Percentiles rank a stretch among this genome's conserved stretches.
Evolutionary conservation across 2,797 vertebrate species (phyloP).

Genomic region (Amniataba percoides): DNA sequence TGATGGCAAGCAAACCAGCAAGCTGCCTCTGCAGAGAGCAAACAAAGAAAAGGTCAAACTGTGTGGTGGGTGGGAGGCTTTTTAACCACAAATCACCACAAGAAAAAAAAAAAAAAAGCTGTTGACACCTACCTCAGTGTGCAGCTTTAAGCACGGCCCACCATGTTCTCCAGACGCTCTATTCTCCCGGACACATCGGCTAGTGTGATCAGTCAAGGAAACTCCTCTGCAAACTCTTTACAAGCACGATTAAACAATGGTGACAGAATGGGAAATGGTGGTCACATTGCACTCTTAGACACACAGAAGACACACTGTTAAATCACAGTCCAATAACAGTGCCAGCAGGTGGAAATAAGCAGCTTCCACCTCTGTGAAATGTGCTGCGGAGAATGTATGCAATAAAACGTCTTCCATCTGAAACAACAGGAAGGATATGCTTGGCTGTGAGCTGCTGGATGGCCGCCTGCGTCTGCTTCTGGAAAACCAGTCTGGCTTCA

Average conservation of each 20-base stretch:
- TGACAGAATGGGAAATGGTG: neutral
- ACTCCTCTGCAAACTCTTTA: neutral
- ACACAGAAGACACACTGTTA: slow-evolving; percentile 7
- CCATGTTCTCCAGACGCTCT: slow-evolving; percentile 78
- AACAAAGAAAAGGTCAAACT: slow-evolving; percentile 67
- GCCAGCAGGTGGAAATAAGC: slow-evolving; percentile 11
- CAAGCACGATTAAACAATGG: neutral
- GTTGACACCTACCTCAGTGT: slow-evolving; percentile 57
- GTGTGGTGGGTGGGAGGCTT: slow-evolving; percentile 9
- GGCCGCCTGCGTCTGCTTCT: slow-evolving; percentile 87
- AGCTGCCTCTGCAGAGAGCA: slow-evolving; percentile 48
- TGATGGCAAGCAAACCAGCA: slow-evolving; percentile 34
- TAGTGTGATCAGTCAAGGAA: slow-evolving; percentile 83
- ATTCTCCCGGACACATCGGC: slow-evolving; percentile 81
- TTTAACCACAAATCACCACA: slow-evolving; percentile 8
- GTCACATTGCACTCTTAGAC: neutral
- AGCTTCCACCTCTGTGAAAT: slow-evolving; percentile 2
- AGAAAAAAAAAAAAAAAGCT: neutral
- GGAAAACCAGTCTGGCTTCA: slow-evolving; percentile 91
- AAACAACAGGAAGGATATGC: slow-evolving; percentile 91
- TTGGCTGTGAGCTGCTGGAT: slow-evolving; percentile 90
- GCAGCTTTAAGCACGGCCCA: slow-evolving; percentile 64
- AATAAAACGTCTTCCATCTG: slow-evolving; percentile 43
- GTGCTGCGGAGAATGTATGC: slow-evolving; percentile 11
- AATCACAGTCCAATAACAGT: neutral